Percentiles rank a stretch among this genome's conserved stretches.
Evolutionary conservation across 2,113 vertebrate genomes (phyloP).

Genomic region (Cyprinus carpio): DNA sequence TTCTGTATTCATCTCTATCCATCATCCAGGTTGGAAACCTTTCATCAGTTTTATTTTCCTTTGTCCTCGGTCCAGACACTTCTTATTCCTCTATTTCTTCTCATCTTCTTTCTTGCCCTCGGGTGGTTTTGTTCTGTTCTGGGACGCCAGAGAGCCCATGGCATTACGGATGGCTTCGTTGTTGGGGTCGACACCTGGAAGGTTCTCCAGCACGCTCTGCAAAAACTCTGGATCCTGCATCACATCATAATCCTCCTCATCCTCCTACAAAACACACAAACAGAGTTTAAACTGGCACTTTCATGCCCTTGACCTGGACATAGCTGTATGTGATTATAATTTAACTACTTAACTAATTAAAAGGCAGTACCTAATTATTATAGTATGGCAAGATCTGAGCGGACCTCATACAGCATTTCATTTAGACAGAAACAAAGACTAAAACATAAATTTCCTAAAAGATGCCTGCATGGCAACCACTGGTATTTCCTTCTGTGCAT

Average conservation of each 20-base stretch:
- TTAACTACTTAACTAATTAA: neutral
- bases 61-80: neutral
- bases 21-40: slow-evolving; percentile 1
- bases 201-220: slow-evolving; percentile 94
- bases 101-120: slow-evolving; percentile 89
- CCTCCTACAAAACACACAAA: slow-evolving; percentile 68
- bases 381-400: neutral
- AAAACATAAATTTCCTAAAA: neutral
- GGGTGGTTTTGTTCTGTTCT: slow-evolving; percentile 75
- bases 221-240: slow-evolving; percentile 98
- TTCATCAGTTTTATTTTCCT: neutral
- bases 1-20: neutral
- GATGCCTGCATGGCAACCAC: neutral
- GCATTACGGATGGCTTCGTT: slow-evolving; percentile 97
- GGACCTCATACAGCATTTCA: neutral
- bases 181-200: slow-evolving; percentile 94
- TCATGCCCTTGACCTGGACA: neutral
- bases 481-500: neutral
- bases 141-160: slow-evolving; percentile 90
- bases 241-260: slow-evolving; percentile 96
- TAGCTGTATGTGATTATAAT: neutral
- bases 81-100: slow-evolving; percentile 67
- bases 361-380: neutral
- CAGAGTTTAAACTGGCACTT: neutral
- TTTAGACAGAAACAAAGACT: neutral